phyloP scores from a whole-genome alignment of 2,113 vertebrate species.

The Malurus melanocephalus region DNA sequence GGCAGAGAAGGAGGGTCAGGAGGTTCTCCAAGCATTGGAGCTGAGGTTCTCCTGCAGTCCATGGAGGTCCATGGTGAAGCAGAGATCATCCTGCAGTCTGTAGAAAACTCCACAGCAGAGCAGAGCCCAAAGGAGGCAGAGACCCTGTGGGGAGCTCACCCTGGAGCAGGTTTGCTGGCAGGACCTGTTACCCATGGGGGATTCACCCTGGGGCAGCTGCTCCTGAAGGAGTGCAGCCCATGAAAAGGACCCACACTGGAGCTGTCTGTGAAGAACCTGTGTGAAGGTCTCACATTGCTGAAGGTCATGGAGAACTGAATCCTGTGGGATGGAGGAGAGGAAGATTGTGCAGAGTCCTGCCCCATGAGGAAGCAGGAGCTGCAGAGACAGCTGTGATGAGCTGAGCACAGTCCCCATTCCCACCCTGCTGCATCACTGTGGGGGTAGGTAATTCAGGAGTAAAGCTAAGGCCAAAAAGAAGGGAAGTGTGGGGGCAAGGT shows the following conservation, averaged over 20 bases:
- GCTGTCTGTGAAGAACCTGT: neutral
- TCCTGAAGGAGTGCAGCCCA: neutral
- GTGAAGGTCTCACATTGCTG: neutral
- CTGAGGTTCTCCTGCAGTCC: neutral
- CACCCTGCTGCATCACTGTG: fast-evolving
- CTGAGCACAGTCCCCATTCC: neutral
- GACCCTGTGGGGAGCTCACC: neutral
- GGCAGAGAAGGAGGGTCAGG: neutral
- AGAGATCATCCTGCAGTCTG: neutral
- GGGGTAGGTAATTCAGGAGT: neutral
- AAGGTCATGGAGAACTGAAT: neutral
- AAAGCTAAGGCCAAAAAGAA: neutral
- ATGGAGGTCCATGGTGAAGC: neutral
- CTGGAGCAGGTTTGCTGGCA: neutral
- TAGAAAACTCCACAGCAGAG: fast-evolving
- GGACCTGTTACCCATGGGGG: neutral
- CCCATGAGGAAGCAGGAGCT: neutral
- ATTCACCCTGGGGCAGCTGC: neutral
- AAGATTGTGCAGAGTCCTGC: neutral
- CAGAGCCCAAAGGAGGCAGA: neutral
- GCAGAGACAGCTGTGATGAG: neutral
- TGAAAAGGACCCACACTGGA: neutral
- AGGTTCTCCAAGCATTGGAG: neutral
- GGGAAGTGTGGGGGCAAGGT: neutral
- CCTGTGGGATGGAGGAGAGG: neutral